phyloP scores from a whole-genome alignment of 2,113 vertebrate genomes.

The Neotoma lepida region DNA sequence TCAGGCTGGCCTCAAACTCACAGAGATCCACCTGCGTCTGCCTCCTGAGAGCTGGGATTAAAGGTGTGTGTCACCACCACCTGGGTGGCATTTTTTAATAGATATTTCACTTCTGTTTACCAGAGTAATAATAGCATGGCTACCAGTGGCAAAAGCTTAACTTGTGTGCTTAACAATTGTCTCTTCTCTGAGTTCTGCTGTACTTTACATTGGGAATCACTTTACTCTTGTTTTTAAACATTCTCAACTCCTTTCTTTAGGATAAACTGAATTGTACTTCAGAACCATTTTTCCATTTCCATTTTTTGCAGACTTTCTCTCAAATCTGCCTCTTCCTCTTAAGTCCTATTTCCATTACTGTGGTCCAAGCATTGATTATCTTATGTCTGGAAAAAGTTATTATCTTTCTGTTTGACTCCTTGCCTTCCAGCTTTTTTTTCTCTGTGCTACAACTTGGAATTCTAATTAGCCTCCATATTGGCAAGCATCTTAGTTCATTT shows the following conservation, averaged over 20 bases:
- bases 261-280: neutral
- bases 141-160: neutral
- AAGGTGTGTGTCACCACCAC: too few relatives aligned
- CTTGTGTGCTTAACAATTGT: conserved; percentile 7
- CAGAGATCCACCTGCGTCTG: too few relatives aligned
- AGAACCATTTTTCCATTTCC: neutral
- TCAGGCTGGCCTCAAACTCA: too few relatives aligned
- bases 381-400: conserved; percentile 32
- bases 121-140: conserved; percentile 8
- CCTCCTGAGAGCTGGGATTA: too few relatives aligned
- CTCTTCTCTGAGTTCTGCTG: neutral
- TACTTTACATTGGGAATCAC: neutral
- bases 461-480: conserved; percentile 29
- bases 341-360: neutral
- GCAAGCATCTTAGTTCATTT: neutral
- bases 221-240: neutral
- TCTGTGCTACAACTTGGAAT: neutral
- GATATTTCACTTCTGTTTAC: conserved; percentile 28
- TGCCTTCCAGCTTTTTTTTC: conserved; percentile 16
- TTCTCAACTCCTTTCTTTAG: conserved; percentile 10
- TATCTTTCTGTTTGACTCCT: conserved; percentile 18
- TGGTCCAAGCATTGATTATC: neutral
- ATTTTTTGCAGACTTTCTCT: neutral
- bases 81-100: neutral
- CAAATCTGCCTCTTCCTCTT: neutral